Evolutionary conservation across 2,797 vertebrate species (phyloP), one percentile per base, ranked within the genome.

Genomic region (Paramormyrops hopkinsi): DNA sequence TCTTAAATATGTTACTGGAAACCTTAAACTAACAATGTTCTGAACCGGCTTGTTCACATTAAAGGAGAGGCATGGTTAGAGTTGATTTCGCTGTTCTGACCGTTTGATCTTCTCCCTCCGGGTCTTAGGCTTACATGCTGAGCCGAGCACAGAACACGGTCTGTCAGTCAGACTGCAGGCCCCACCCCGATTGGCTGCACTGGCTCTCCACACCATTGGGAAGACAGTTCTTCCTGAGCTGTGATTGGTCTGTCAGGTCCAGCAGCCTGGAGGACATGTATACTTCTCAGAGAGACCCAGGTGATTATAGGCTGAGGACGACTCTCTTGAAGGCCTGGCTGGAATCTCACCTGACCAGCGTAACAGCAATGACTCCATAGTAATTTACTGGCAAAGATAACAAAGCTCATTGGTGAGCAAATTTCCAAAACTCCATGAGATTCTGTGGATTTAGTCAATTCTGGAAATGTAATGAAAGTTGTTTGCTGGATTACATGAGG

Each of bases 171-270:
- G 97, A 98, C 90, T 93, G 93, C 33, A 97, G 95, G 11, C 93
- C 96, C 0, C 94, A 97, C 91, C 97, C 98, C 0, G 98, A 99
- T 91, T 96, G 96, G 0, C 92, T 98, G 90, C 97, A 96, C 89
- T 99, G 99, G 98, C 96, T 99, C 88, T 98, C 98, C 94, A 98
- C 98, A 2, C 98, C 98, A 0, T 76, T 99, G 93, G 98, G 98
- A 83, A 95, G 97, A 91, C 97, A 97, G 94, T 99, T 99, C 92
- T 99, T 99, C 94, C 95, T 99, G 93, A 97, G 97, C 88, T 96
- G 97, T 88, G 98, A 98, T 94, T 99, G 99, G 99, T 97, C 97
- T 0, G 96, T 99, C 93, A 98, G 96, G 91, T 96, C 96, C 0
- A 95, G 97, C 89, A 94, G 95, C 0, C 95, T 95, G 86, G 97